Evolutionary conservation across 2,797 vertebrate genomes (phyloP), one percentile per base, ranked within the genome.

Genomic region (Sebastes steindachneri): DNA sequence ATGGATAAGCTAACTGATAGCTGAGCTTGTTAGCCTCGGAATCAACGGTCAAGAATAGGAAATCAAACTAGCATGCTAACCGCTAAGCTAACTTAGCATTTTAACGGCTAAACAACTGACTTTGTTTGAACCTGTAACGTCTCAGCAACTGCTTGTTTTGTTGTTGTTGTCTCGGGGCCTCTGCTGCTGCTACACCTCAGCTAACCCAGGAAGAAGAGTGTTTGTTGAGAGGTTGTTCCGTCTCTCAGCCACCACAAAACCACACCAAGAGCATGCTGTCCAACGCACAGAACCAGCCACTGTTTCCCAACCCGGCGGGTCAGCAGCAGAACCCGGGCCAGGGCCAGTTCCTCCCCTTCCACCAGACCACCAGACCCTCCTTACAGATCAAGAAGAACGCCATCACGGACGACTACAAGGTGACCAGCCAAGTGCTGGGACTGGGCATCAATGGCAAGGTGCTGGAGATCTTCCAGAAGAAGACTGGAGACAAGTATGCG

Each of bases 321-420:
- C 37, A 41, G 2, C 95, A 93, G 26, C 92, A 92, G 70, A 93
- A 94, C 86, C 80, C 90, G 23, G 62, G 45, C 5, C 93, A 90
- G 17, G 89, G 91, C 70, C 96, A 96, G 73, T 96, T 94, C 53
- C 67, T 94, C 4, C 94, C 95, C 87, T 96, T 97, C 87, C 92
- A 96, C 67, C 37, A 41, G 12, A 41, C 37, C 37, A 91, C 91
- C 72, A 97, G 96, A 94, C 93, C 96, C 64, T 82, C 85, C 74
- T 94, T 97, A 73, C 97, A 96, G 90, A 97, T 98, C 75, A 98
- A 97, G 95, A 99, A 97, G 88, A 97, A 96, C 86, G 97, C 97
- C 89, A 98, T 99, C 85, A 98, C 97, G n/a, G 98, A 99, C 81
- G 97, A 99, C 72, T 99, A 99, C 96, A 98, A 97, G 96, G 97